Evolutionary conservation across 2,113 vertebrate species (phyloP).

Genomic region (Perca flavescens): DNA sequence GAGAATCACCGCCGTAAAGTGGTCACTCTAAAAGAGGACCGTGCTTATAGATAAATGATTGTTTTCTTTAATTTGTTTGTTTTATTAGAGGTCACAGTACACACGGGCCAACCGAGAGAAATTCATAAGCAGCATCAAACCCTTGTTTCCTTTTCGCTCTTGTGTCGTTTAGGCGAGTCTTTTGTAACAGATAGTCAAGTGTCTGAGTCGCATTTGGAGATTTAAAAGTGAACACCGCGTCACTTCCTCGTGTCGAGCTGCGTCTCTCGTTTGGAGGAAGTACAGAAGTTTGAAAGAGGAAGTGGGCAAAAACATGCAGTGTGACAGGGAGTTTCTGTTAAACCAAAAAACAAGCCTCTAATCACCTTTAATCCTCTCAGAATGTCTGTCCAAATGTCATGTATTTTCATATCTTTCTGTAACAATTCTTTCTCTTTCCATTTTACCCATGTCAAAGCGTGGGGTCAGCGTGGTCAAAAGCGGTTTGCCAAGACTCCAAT

Average conservation of each 20-base stretch:
- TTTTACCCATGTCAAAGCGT: conserved; percentile 12
- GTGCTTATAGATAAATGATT: background rate
- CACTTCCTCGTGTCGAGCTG: conserved; percentile 38
- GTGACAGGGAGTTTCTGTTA: conserved; percentile 44
- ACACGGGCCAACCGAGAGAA: background rate
- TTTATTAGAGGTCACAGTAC: background rate
- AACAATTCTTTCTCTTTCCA: conserved; percentile 1
- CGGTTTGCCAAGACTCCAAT: conserved; percentile 49
- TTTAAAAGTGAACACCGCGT: conserved; percentile 9
- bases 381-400: conserved; percentile 32
- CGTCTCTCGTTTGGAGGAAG: conserved; percentile 55
- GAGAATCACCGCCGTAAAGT: conserved; percentile 33
- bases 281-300: conserved; percentile 63
- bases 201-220: conserved; percentile 5
- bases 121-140: background rate
- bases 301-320: conserved; percentile 57
- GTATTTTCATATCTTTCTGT: conserved; percentile 5
- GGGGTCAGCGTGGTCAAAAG: conserved; percentile 45
- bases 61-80: background rate
- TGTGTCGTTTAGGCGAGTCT: background rate
- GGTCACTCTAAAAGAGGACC: conserved; percentile 31
- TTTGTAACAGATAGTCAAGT: conserved; percentile 14
- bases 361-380: conserved; percentile 30
- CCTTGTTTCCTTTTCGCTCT: conserved; percentile 11
- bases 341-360: conserved; percentile 8